A percentile compares a stretch with the other conserved stretches of the same genome.
Evolutionary conservation across 2,113 vertebrate genomes (phyloP).

Genomic region (Burhinus bistriatus): DNA sequence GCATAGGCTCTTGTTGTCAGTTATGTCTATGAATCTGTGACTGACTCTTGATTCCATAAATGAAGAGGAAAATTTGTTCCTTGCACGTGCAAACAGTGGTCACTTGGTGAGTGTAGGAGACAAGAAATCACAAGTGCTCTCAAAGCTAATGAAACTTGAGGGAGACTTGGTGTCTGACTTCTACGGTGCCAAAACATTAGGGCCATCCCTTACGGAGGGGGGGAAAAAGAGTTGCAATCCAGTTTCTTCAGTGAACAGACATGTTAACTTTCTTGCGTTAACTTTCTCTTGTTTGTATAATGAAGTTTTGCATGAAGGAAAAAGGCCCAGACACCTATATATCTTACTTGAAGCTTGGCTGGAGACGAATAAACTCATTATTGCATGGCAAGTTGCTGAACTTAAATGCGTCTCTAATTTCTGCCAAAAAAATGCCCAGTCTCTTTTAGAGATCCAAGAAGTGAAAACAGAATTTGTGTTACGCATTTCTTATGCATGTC

Average conservation of each 20-base stretch:
- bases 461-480: not conserved
- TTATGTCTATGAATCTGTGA: not conserved
- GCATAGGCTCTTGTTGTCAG: not conserved
- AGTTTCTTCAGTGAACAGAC: not conserved
- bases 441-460: not conserved
- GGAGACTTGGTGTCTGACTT: not conserved
- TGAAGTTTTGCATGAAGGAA: not conserved
- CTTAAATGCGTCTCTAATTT: not conserved
- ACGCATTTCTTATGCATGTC: constrained; percentile 8
- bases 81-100: not conserved
- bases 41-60: not conserved
- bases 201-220: not conserved
- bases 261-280: not conserved
- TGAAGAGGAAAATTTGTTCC: not conserved
- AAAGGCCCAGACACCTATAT: not conserved
- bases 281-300: not conserved
- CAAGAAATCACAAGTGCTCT: not conserved
- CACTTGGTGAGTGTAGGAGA: not conserved
- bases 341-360: constrained; percentile 19
- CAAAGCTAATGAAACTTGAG: not conserved
- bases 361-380: constrained; percentile 20
- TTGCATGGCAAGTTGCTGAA: not conserved
- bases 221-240: not conserved
- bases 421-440: constrained; percentile 32
- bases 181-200: not conserved